Evolutionary conservation across 2,888 invertebrate genomes (phyloP).

Genomic region (Drosophila quasianomalipes): DNA sequence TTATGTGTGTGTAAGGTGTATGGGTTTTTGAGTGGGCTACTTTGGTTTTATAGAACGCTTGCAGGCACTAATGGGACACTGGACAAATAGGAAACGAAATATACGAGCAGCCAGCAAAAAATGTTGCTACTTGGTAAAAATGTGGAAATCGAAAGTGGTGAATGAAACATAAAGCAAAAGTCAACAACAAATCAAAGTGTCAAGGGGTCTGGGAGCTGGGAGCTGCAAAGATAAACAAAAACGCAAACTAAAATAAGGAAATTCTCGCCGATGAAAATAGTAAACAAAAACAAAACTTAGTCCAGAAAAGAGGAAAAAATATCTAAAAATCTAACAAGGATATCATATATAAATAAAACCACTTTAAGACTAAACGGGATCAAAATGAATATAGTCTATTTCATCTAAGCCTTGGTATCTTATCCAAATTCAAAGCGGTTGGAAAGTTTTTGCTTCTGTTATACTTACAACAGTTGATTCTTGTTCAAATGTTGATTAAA

Average conservation of each 20-base stretch:
- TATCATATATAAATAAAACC: not conserved
- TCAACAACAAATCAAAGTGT: slow-evolving; percentile 65
- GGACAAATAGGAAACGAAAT: slow-evolving; percentile 19
- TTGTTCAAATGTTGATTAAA: not conserved
- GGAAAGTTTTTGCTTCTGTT: too few relatives aligned
- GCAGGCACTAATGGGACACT: slow-evolving; percentile 33
- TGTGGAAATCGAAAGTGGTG: slow-evolving; percentile 52
- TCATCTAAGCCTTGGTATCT: not conserved
- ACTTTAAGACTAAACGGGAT: not conserved
- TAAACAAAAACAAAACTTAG: slow-evolving; percentile 22
- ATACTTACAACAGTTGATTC: not conserved
- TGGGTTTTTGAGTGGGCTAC: slow-evolving; percentile 72
- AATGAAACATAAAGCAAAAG: slow-evolving; percentile 55
- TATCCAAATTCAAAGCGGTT: not conserved
- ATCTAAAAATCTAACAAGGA: not conserved
- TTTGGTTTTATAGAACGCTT: slow-evolving; percentile 65
- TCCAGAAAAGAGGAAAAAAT: not conserved
- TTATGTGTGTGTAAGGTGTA: slow-evolving; percentile 34
- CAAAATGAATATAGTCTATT: not conserved
- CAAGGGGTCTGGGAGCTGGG: slow-evolving; percentile 24
- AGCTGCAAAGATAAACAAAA: slow-evolving; percentile 51
- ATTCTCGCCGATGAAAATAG: slow-evolving; percentile 10
- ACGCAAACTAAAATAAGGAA: slow-evolving; percentile 41
- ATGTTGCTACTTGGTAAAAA: slow-evolving; percentile 10
- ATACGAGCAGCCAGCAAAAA: slow-evolving; percentile 14